Percentiles rank a stretch among this genome's conserved stretches.
Conservation (phyloP, 2,797 vertebrate species). For the Halcyon smyrnensis region DNA sequence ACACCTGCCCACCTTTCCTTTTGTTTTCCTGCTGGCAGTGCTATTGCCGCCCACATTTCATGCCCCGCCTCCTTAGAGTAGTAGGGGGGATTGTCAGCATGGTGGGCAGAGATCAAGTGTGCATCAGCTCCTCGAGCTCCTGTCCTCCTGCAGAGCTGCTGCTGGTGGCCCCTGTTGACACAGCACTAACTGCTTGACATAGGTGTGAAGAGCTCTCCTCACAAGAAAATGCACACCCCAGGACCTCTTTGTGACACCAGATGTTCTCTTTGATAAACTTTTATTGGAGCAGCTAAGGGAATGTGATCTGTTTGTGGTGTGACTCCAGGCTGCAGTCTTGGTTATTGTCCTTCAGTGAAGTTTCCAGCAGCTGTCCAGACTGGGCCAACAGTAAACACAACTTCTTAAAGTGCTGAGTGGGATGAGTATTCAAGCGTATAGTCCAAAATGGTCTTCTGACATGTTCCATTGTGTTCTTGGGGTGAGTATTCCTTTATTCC, state of each 20-base stretch:
- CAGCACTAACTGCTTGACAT: background rate
- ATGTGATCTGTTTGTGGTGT: background rate
- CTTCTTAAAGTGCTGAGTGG: background rate
- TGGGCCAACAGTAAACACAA: background rate
- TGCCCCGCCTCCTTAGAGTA: background rate
- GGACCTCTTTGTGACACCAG: background rate
- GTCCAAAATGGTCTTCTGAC: background rate
- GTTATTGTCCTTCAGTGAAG: background rate
- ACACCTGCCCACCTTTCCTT: rapidly evolving
- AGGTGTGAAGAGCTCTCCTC: background rate
- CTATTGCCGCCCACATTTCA: background rate
- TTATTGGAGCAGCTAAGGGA: background rate
- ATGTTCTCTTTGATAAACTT: background rate
- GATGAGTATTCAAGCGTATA: background rate
- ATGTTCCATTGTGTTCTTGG: background rate
- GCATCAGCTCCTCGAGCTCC: background rate
- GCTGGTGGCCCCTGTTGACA: background rate
- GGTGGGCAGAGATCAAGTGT: background rate
- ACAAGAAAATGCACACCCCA: background rate
- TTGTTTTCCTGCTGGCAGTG: background rate
- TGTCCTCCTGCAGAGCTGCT: background rate
- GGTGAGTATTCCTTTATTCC: background rate
- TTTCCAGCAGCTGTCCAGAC: background rate
- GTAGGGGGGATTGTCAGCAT: background rate
- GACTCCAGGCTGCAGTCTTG: background rate